phyloP scores from a whole-genome alignment of 2,113 vertebrate genomes.

The Varanus komodoensis region DNA sequence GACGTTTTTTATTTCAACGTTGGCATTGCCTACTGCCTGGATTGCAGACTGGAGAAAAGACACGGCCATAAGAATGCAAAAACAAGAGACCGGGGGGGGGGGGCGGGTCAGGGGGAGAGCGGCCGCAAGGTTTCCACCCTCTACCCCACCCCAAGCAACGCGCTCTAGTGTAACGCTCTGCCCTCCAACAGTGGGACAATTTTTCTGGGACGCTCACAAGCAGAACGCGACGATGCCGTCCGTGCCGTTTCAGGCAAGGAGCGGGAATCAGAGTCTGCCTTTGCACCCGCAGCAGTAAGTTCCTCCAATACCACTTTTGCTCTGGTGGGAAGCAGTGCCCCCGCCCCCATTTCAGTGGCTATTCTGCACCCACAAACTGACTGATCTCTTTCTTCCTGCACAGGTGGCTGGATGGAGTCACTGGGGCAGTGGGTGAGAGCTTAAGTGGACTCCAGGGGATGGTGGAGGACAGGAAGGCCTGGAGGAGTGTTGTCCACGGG shows the following conservation, averaged over 20 bases:
- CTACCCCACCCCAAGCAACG: background rate
- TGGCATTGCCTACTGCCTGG: slow-evolving; percentile 85
- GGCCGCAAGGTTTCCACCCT: background rate
- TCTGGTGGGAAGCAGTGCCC: background rate
- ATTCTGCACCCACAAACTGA: background rate
- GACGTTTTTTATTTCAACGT: slow-evolving; percentile 92
- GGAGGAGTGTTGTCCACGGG: no score
- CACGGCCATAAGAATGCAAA: background rate
- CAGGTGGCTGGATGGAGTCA: no score
- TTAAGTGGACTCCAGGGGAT: no score
- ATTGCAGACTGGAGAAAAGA: slow-evolving; percentile 82
- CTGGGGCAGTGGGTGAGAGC: no score
- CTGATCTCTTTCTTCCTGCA: background rate
- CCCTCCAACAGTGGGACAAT: background rate
- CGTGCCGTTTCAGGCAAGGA: no score
- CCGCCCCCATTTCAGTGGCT: background rate
- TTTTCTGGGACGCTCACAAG: background rate
- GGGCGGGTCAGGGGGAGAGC: background rate
- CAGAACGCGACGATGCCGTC: background rate
- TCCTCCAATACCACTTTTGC: background rate
- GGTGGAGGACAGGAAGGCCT: no score
- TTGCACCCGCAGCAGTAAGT: background rate
- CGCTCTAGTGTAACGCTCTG: background rate
- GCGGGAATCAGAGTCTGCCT: background rate
- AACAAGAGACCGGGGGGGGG: background rate